phyloP scores from a whole-genome alignment of 2,888 invertebrate genomes.

The Gymnocheta viridis region DNA sequence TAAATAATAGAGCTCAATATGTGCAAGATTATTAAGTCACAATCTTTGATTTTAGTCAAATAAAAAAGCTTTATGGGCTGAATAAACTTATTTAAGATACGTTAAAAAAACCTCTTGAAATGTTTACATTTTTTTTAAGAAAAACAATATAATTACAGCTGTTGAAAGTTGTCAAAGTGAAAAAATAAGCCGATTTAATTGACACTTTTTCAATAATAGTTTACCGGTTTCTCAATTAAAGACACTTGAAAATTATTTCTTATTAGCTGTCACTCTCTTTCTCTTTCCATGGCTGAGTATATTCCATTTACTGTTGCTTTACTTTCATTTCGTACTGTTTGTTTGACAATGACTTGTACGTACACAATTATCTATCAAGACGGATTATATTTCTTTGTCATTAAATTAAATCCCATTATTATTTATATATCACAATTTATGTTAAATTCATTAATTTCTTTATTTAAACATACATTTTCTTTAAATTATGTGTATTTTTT shows the following conservation, averaged over 20 bases:
- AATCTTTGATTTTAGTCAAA: no score
- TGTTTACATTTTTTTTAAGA: no score
- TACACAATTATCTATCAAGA: not conserved
- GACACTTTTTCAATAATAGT: no score
- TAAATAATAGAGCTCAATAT: no score
- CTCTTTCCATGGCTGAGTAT: constrained; percentile 3
- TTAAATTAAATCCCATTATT: constrained; percentile 46
- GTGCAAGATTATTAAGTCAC: no score
- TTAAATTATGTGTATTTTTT: constrained; percentile 62
- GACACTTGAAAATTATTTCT: not conserved
- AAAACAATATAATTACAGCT: no score
- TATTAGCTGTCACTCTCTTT: not conserved
- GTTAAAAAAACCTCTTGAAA: no score
- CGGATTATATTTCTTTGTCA: constrained; percentile 14
- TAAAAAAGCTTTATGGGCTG: no score
- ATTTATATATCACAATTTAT: constrained; percentile 46
- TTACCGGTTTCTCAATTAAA: not conserved
- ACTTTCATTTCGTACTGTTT: constrained; percentile 43
- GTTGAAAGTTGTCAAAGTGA: no score
- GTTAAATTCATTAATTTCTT: constrained; percentile 47
- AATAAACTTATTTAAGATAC: no score
- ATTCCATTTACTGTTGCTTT: constrained; percentile 13
- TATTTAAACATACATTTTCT: constrained; percentile 61
- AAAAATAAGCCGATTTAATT: no score
- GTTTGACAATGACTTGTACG: constrained; percentile 36